Evolutionary conservation across 2,113 vertebrate genomes (phyloP).

Genomic region (Orthonyx spaldingii): DNA sequence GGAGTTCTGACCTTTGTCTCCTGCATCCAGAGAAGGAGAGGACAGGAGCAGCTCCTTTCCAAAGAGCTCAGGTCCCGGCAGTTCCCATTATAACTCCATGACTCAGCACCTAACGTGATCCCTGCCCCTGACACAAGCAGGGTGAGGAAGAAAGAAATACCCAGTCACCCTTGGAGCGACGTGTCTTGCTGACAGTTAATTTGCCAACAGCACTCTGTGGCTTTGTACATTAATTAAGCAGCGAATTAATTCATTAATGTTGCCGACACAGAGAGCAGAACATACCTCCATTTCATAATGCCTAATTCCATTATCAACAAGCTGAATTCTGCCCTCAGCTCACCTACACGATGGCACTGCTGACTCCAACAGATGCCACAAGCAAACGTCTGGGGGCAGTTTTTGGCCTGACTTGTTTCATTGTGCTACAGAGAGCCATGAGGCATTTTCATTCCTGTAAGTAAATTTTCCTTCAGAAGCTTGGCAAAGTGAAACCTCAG

Average conservation of each 20-base stretch:
- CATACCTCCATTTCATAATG: neutral
- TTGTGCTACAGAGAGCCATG: neutral
- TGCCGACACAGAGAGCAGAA: neutral
- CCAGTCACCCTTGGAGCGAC: neutral
- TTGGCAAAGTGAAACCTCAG: constrained; percentile 42
- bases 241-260: constrained; percentile 24
- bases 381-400: neutral
- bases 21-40: neutral
- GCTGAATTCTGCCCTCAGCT: neutral
- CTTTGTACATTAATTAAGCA: constrained; percentile 45
- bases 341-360: neutral
- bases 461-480: constrained; percentile 20
- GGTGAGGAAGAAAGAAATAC: neutral
- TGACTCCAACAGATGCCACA: neutral
- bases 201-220: neutral
- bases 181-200: neutral
- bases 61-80: neutral
- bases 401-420: neutral
- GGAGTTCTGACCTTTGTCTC: neutral
- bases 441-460: constrained; percentile 11
- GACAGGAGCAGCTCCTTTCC: neutral
- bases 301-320: constrained; percentile 9
- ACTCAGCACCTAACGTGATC: constrained; percentile 18
- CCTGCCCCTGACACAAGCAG: neutral
- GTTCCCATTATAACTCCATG: constrained; percentile 23